phyloP scores from a whole-genome alignment of 2,113 vertebrate genomes.

The Antigone vipio region DNA sequence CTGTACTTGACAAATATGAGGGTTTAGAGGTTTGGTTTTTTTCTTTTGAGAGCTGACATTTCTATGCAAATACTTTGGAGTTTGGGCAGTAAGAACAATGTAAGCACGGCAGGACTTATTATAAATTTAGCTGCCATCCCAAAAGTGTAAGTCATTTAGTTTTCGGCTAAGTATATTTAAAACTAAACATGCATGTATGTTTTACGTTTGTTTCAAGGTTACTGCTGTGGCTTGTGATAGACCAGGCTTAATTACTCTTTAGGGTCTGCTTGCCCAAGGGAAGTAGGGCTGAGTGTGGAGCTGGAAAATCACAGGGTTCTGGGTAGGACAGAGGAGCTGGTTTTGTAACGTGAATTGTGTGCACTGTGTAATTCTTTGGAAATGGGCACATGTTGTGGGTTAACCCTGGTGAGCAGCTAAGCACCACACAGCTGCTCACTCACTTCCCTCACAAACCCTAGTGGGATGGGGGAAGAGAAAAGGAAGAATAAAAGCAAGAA shows the following conservation, averaged over 20 bases:
- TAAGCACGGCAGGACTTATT: background rate
- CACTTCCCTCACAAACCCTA: background rate
- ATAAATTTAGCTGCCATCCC: background rate
- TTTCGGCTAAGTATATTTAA: background rate
- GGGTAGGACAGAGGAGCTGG: background rate
- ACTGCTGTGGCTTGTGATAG: background rate
- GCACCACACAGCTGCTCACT: background rate
- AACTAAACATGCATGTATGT: background rate
- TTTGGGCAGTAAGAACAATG: background rate
- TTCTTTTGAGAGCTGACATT: background rate
- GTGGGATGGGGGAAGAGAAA: background rate
- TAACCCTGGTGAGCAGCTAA: background rate
- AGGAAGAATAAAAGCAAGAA: background rate
- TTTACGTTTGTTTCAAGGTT: background rate
- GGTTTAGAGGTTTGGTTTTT: background rate
- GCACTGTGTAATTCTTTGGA: background rate
- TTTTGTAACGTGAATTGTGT: background rate
- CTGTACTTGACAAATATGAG: background rate
- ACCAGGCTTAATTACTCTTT: background rate
- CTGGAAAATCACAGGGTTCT: background rate
- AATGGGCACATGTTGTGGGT: background rate
- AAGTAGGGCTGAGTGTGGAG: background rate
- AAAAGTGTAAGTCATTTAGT: background rate
- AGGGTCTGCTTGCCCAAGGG: background rate
- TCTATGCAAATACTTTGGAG: background rate